These are phyloP conservation scores for Harlomillsia oculata DNA, from an alignment of 1,140 invertebrate species.

Conservation along the genomic window DNA sequence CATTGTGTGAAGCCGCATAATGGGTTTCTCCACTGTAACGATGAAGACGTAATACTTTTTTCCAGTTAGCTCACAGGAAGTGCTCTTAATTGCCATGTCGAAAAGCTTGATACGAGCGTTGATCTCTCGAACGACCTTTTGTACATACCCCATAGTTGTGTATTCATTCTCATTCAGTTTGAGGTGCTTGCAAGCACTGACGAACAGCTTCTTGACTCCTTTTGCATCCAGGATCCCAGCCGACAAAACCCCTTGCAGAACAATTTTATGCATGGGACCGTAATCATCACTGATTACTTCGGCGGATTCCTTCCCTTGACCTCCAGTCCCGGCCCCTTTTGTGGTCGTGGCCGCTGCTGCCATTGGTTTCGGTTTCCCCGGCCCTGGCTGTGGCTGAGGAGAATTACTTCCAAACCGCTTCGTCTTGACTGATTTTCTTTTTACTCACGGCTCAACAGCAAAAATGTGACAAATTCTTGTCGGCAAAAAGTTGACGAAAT, in stretches of 20 bases:
- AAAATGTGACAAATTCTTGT: too few relatives aligned
- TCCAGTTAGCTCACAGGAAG: constrained; percentile 27
- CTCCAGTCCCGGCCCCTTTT: too few relatives aligned
- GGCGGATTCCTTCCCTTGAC: too few relatives aligned
- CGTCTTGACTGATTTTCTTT: too few relatives aligned
- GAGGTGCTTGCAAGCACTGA: constrained; percentile 18
- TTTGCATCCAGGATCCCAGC: constrained; percentile 22
- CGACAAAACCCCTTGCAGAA: constrained; percentile 32
- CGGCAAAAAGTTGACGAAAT: too few relatives aligned
- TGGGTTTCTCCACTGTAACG: constrained; percentile 27
- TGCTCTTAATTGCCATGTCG: constrained; percentile 25
- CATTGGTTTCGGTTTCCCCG: too few relatives aligned
- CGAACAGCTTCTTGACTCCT: constrained; percentile 29
- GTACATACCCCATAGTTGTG: constrained; percentile 16
- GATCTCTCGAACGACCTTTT: constrained; percentile 25
- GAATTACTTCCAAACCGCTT: too few relatives aligned
- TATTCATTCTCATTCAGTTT: not conserved
- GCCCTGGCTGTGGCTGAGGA: too few relatives aligned
- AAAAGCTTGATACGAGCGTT: constrained; percentile 25
- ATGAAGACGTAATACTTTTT: constrained; percentile 32
- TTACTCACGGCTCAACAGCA: too few relatives aligned
- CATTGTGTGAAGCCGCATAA: constrained; percentile 24
- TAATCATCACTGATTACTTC: too few relatives aligned
- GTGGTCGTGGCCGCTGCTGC: too few relatives aligned
- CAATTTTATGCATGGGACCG: constrained; percentile 30